A percentile compares a stretch with the other conserved stretches of the same genome.
Conservation (phyloP, 2,888 invertebrate genomes). For the Eremobia ochroleuca region DNA sequence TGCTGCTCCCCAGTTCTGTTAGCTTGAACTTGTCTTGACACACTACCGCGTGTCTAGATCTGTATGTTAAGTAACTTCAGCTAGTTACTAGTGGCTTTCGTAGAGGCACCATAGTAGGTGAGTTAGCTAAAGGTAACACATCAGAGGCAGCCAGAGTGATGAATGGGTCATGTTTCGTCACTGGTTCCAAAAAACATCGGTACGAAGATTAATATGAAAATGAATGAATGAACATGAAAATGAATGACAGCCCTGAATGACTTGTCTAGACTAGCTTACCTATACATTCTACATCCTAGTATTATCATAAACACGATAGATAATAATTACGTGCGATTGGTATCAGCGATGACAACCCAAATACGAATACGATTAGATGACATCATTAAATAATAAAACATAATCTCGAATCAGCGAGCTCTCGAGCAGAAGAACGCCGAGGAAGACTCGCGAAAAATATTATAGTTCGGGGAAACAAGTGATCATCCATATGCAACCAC, state of each 20-base stretch:
- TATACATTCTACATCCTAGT: not conserved
- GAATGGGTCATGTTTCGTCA: too few relatives aligned
- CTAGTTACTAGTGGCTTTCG: too few relatives aligned
- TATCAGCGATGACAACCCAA: slow-evolving; percentile 7
- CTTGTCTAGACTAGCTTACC: not conserved
- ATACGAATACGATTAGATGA: slow-evolving; percentile 26
- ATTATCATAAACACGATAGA: slow-evolving; percentile 10
- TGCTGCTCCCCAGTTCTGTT: too few relatives aligned
- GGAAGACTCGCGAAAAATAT: too few relatives aligned
- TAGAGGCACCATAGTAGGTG: not conserved
- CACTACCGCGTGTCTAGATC: too few relatives aligned
- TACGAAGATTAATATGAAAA: not conserved
- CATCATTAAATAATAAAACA: slow-evolving; percentile 5
- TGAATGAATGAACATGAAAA: not conserved
- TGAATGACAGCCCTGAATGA: not conserved
- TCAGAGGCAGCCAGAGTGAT: too few relatives aligned
- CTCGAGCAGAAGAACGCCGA: not conserved
- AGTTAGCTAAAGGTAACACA: not conserved
- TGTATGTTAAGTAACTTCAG: not conserved
- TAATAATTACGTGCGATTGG: slow-evolving; percentile 9
- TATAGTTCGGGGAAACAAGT: not conserved
- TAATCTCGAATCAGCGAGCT: slow-evolving; percentile 2
- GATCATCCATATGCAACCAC: not conserved
- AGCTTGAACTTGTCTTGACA: too few relatives aligned
- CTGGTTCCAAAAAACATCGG: not conserved